Base-by-base conservation (phyloP, 2,113 vertebrate species). In the Peromyscus polionotus region DNA sequence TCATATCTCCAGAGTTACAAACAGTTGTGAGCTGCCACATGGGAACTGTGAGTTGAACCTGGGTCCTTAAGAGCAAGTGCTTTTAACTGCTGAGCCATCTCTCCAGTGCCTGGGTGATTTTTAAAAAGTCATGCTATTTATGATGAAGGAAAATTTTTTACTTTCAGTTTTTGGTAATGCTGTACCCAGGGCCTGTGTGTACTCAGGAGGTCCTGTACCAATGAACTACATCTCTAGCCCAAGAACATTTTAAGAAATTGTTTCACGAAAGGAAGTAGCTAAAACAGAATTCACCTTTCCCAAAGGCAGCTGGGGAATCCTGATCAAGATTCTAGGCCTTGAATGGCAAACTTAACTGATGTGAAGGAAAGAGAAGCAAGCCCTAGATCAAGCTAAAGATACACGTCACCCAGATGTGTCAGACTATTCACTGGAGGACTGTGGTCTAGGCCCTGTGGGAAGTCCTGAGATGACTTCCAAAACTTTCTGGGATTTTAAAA, bases 401-500 rank as follows among this genome's bases (percentile, higher is more conserved):
- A 26, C 39, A 61, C 94, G 45, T 95, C 59, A 81, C 81, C 7
- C 70, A 85, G 77, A 80, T 42, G 19, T 76, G 26, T 10, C 84
- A 83, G 86, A 92, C 5, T 90, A n/a, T 77, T 84, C 61, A 73
- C 0, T 45, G 1, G n/a, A 26, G 24, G 88, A 67, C 51, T 22
- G 63, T 13, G 16, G 24, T 24, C 45, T 96, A 61, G 59, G 16
- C 48, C 42, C 31, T 93, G 14, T 65, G 31, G 42, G n/a, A 88
- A 93, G 61, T 92, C 36, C 83, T 90, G 67, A 70, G 13, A 80
- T 13, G 92, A 70, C 67, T 95, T 59, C 88, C 31, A 48, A 4
- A 81, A 88, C 51, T 83, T 88, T 88, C 57, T 88, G 11, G 77
- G 51, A 95, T 51, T 80, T 85, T 81, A 75, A 95, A 96, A 91